Evolutionary conservation across 1,140 invertebrate genomes (phyloP), one percentile per base, ranked within the genome.

Genomic region (Matsumurasca onukii): DNA sequence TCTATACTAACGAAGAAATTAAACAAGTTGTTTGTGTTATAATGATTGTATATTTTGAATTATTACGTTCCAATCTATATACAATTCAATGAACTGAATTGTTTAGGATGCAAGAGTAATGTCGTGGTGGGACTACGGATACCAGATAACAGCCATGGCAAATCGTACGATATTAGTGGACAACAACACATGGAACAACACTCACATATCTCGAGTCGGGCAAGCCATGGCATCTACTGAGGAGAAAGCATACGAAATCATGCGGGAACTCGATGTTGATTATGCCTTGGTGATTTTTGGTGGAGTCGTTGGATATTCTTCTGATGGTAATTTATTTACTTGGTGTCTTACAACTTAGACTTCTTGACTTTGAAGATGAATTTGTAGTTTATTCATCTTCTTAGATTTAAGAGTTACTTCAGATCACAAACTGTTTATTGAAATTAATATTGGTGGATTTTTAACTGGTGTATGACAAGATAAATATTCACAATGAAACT

Each of bases 111-210:
- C 96, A 2, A 93, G 94, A 81, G 89, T 99, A 45, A 99, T 99
- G 97, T 98, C 95, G 1, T 98, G 97, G 97, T 99, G 97, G 97
- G 97, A 99, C 89, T 99, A 99, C 82, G 97, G 97, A 3, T 99
- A 99, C 82, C 97, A 99, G 82, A 98, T 99, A 82, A 98, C 97
- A 24, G 95, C 95, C 15, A 98, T 99, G 96, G 97, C 96, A 2
- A 99, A 99, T 86, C 85, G 97, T 51, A 98, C 97, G 2, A 97
- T 98, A 72, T 83, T 99, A 73, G 97, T 99, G n/a, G 97, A 99
- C 79, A 99, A 99, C 80, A 99, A 99, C 77, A 99, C 97, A 9
- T 99, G 97, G 97, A 98, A 99, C 82, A 99, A 99, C 81, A 98
- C 97, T 5, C 97, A 99, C 79, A 99, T 99, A 77, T 96, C 94